Evolutionary conservation across 1,140 invertebrate genomes (phyloP), one percentile per base, ranked within the genome.

Genomic region (Goniozus legneri): DNA sequence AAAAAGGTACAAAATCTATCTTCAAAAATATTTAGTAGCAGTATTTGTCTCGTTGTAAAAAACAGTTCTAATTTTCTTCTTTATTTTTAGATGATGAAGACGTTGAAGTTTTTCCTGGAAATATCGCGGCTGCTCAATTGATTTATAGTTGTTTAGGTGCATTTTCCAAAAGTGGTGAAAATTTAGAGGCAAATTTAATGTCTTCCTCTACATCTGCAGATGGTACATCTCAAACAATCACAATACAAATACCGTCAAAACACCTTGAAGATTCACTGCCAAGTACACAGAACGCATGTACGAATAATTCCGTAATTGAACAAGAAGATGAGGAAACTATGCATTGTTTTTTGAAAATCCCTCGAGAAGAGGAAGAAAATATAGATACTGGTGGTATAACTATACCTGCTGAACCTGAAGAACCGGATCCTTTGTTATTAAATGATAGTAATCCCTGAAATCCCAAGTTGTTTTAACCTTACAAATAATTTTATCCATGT

Each of bases 371-470:
- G 39, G 79, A 81, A 45, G 79, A 81, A 43, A 71, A 74, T 34
- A 67, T 82, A 16, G 80, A 83, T 50, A 82, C 79, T 13, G 82
- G 81, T 19, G 81, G 81, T n/a, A 81, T 83, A 27, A 82, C 80
- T 7, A 82, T 83, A 59, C 80, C 80, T 7, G 80, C 79, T 10
- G 69, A 75, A 38, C 64, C 70, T 8, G 65, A 73, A 18, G 60
- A 64, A 22, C 39, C n/a, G n/a, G n/a, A n/a, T n/a, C n/a, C n/a
- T n/a, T n/a, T n/a, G n/a, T n/a, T n/a, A n/a, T n/a, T n/a, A 16
- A 53, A 66, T 21, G 47, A 62, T 42, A 46, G 65, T 48, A 58
- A 65, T 45, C 54, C 55, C n/a, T 65, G 42, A 67, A 57, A 8
- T 27, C 24, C 24, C 24, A 27, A 7, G n/a, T n/a, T 49, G n/a